Percentiles rank a stretch among this genome's conserved stretches.
phyloP scores from a whole-genome alignment of 2,888 invertebrate genomes.

The Tenthredo livida region DNA sequence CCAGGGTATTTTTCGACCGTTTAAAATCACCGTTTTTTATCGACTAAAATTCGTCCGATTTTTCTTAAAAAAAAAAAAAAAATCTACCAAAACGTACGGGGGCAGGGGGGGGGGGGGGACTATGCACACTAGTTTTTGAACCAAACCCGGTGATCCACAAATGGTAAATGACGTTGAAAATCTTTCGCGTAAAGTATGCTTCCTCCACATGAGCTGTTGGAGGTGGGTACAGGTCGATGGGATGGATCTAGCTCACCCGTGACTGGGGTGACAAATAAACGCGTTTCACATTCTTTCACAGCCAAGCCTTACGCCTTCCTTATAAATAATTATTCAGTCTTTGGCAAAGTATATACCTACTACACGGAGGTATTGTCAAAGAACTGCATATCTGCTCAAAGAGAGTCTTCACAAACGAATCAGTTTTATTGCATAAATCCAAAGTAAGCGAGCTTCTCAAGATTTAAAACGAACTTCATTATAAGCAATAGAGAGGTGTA shows the following conservation, averaged over 20 bases:
- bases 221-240: conserved; percentile 67
- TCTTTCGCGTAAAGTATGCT: conserved; percentile 38
- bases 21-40: neutral
- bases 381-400: neutral
- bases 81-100: neutral
- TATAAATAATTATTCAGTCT: conserved; percentile 10
- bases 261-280: conserved; percentile 64
- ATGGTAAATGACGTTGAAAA: conserved; percentile 64
- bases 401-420: neutral
- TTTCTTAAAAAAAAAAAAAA: neutral
- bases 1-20: conserved; percentile 11
- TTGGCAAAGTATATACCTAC: neutral
- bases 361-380: neutral
- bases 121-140: conserved; percentile 20
- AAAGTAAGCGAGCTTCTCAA: neutral
- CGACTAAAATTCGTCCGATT: neutral
- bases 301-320: conserved; percentile 54
- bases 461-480: neutral
- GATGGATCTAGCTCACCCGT: conserved; percentile 74
- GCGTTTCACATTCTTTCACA: conserved; percentile 63
- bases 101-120: neutral
- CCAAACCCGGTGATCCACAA: conserved; percentile 59
- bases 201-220: conserved; percentile 52
- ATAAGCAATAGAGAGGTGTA: neutral
- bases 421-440: neutral